Evolutionary conservation across 2,113 vertebrate genomes (phyloP), one percentile per base, ranked within the genome.

Genomic region (Carassius carassius): DNA sequence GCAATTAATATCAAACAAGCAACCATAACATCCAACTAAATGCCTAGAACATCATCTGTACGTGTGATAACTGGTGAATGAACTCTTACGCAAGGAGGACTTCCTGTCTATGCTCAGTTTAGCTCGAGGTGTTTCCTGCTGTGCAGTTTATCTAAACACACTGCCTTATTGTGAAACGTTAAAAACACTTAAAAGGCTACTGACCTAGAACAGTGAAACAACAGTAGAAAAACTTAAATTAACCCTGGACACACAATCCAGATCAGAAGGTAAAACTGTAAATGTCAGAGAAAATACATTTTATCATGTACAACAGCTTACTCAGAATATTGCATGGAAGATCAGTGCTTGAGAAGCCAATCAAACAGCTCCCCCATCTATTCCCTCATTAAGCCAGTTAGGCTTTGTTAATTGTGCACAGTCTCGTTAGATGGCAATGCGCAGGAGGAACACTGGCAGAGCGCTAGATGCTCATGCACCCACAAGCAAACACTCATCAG

Each of bases 321-420:
- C 25, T 70, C 35, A 49, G 13, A 84, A 60, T 80, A n/a, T 11
- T 72, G 2, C 75, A 21, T 60, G 10, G 21, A 78, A 49, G 80
- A 80, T 67, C 13, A 29, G 29, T 81, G 77, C 5, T 21, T 58
- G 29, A 29, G 54, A 84, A 86, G 67, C 41, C 70, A 84, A 56
- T 76, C 62, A 70, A 56, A 16, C 80, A 19, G 35, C 35, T 37
- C 77, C 32, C n/a, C 32, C n/a, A 60, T 74, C 84, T 73, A 84
- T 62, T 78, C 81, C 32, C 74, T 84, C 74, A 85, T 88, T 88
- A 82, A 19, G 41, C 49, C 77, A 77, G 87, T 78, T 86, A 86
- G 74, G 49, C 54, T 63, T 73, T 47, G 82, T 85, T 86, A 90
- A 88, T 80, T 88, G 69, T 51, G 65, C 21, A 58, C 44, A 25